Conservation (phyloP, 2,113 vertebrate genomes). For the Cinclus mexicanus region DNA sequence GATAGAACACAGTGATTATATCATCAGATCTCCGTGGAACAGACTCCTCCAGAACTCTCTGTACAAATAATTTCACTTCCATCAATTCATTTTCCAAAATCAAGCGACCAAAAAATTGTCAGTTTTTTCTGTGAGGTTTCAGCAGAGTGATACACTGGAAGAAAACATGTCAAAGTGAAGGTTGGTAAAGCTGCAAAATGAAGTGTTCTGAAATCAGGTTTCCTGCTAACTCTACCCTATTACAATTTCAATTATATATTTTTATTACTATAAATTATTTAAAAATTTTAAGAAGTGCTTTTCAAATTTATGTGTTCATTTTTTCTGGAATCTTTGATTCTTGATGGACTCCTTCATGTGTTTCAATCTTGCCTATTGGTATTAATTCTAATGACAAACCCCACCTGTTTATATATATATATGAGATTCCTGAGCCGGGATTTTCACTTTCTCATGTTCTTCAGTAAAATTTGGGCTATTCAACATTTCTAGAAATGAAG, state of each 20-base stretch:
- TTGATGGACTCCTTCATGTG: neutral
- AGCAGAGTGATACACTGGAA: neutral
- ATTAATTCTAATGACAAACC: neutral
- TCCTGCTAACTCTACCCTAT: neutral
- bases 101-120: neutral
- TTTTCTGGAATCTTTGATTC: neutral
- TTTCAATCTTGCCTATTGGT: neutral
- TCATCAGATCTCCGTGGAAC: neutral
- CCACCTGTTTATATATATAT: neutral
- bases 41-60: neutral
- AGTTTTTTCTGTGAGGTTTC: neutral
- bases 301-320: neutral
- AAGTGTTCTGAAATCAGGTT: neutral
- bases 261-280: neutral
- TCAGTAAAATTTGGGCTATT: neutral
- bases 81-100: slow-evolving; percentile 6
- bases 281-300: neutral
- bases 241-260: neutral
- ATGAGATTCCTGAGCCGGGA: neutral
- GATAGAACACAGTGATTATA: neutral
- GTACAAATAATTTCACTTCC: neutral
- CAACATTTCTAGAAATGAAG: neutral
- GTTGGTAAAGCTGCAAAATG: neutral
- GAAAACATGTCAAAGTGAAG: neutral
- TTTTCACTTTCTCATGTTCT: neutral